phyloP scores from a whole-genome alignment of 2,113 vertebrate species.

The Prietella phreatophila region DNA sequence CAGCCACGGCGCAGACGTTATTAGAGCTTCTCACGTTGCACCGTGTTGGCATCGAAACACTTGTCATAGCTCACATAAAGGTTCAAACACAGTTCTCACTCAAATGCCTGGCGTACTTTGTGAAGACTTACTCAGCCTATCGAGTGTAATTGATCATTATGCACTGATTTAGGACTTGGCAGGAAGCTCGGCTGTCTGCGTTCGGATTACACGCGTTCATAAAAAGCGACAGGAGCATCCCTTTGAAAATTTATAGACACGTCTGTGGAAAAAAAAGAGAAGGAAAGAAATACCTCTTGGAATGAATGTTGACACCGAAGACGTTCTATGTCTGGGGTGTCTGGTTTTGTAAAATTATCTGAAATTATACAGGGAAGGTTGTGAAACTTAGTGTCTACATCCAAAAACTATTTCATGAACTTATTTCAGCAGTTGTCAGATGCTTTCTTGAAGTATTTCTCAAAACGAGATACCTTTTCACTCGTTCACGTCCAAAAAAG shows the following conservation, averaged over 20 bases:
- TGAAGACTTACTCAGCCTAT: slow-evolving; percentile 19
- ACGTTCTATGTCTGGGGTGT: slow-evolving; percentile 10
- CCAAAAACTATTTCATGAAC: not conserved
- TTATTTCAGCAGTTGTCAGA: not conserved
- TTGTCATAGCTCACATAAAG: slow-evolving; percentile 29
- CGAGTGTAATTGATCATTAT: slow-evolving; percentile 26
- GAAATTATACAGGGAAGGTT: not conserved
- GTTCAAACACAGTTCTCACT: slow-evolving; percentile 43
- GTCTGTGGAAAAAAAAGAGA: not conserved
- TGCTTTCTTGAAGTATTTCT: not conserved
- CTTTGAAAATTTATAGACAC: slow-evolving; percentile 34
- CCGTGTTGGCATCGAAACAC: slow-evolving; percentile 18
- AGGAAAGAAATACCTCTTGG: not conserved
- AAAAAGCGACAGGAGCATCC: slow-evolving; percentile 23
- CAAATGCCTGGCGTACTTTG: slow-evolving; percentile 29
- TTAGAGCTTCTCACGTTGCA: slow-evolving; percentile 42
- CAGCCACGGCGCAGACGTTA: slow-evolving; percentile 32
- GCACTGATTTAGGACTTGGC: slow-evolving; percentile 36
- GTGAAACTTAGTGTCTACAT: not conserved
- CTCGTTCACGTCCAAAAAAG: not conserved
- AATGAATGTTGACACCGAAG: slow-evolving; percentile 14
- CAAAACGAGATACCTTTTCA: not conserved
- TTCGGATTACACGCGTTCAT: slow-evolving; percentile 7
- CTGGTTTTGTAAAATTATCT: not conserved
- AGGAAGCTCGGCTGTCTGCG: slow-evolving; percentile 21